Base-by-base conservation (phyloP, 1,140 invertebrate species). In the Drosophila melanica region DNA sequence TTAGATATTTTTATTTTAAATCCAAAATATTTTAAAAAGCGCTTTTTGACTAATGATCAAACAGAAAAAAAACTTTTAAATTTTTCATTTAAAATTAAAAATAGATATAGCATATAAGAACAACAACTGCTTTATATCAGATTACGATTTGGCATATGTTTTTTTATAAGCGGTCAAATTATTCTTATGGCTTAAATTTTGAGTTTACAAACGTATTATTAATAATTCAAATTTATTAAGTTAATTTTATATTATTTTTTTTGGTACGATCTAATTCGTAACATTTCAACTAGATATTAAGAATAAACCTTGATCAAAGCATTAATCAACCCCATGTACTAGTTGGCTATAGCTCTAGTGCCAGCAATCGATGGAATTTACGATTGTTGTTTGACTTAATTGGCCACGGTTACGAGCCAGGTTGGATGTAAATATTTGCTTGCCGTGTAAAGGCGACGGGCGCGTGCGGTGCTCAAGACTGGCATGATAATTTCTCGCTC, bases 401-500 rank as follows among this genome's bases (percentile, higher is more conserved):
- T 76, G 55, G 70, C 62, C 45, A 47, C 54, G 60, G 54, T 37
- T 66, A 14, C 30, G 27, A 14, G 50, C 41, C 64, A 50, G 11
- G 41, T 41, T 68, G 42, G 64, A 54, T 33, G 55, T 54, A 62
- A 59, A 63, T 27, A 63, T 72, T 55, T 76, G 42, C 63, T 85
- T 71, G 7, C 70, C 57, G 85, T 90, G 75, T 79, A 75, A 10
- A 55, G 37, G 42, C 11, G 42, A 35, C 59, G 57, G 53, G 72
- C 76, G 76, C 79, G 86, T 90, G 81, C 85, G 72, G 75, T 81
- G 76, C 57, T 86, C 85, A 76, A 69, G 77, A 79, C 78, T 87
- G 82, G 79, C 79, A 90, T 84, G 90, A 90, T 90, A 90, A 90
- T 90, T 90, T 90, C 87, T 90, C 81, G 82, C 82, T 75, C 71